Base-by-base conservation (phyloP, 2,888 invertebrate genomes). In the Deilephila porcellus region DNA sequence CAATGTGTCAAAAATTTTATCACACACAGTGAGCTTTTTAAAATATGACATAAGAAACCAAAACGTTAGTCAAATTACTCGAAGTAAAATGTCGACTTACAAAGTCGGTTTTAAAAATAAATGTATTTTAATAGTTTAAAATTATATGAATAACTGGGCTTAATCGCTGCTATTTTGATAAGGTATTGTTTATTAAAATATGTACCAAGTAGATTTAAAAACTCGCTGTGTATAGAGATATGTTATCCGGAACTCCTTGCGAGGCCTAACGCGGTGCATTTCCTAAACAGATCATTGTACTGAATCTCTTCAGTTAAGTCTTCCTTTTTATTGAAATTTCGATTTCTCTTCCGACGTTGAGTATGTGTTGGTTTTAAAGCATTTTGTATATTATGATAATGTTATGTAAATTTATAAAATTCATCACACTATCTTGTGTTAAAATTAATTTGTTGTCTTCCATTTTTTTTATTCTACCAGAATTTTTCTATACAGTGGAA, bases 401-500 rank as follows among this genome's bases (percentile, higher is more conserved):
- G 52, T 62, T 71, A 71, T 29, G 25, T 52, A 67, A 20, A 14
- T 67, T 52, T 67, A 45, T 52, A n/a, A 52, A 67, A 67, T 52
- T 67, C 67, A 67, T 67, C 67, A 67, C 52, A 67, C 52, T 67
- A 52, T 29, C 52, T 67, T 71, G 29, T 71, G 70, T 71, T 56
- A 59, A 71, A 71, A 34, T n/a, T 34, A 56, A 56, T 74, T 70
- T 63, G 79, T 79, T 73, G 82, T 83, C 82, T 82, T 82, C 82
- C 83, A 83, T 76, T 73, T 76, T 80, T 73, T 77, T 63, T 76
- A 78, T 77, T 74, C 72, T 75, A 77, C 74, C 59, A 34, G 17
- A 5, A 56, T 56, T 56, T 56, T 56, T 56, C 56, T 56, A 34
- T 37, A 37, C 71, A 34, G 32, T 56, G 67, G 25, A 52, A 52